Evolutionary conservation across 2,888 invertebrate genomes (phyloP).

Genomic region (Tenthredo amoena): DNA sequence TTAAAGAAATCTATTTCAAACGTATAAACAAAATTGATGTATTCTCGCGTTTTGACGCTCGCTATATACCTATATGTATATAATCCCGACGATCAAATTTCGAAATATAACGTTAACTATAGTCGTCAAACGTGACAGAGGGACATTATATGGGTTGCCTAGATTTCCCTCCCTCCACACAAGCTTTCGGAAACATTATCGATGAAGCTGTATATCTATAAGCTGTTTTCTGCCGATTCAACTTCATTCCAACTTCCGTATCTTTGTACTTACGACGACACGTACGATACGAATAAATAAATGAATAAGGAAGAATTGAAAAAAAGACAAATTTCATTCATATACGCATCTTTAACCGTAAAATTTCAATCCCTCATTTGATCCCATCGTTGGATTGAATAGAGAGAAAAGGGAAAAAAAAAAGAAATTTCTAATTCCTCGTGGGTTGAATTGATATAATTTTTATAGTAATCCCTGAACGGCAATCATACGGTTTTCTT

Average conservation of each 20-base stretch:
- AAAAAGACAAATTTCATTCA: neutral
- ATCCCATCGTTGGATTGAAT: neutral
- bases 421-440: neutral
- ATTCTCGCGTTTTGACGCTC: neutral
- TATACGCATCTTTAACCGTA: neutral
- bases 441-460: neutral
- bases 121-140: neutral
- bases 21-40: slow-evolving; percentile 27
- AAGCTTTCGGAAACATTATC: neutral
- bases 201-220: neutral
- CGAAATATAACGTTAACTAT: slow-evolving; percentile 2
- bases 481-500: slow-evolving; percentile 35
- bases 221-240: neutral
- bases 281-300: neutral
- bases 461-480: neutral
- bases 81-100: neutral
- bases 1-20: slow-evolving; percentile 22
- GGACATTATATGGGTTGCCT: neutral
- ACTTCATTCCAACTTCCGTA: neutral
- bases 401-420: neutral
- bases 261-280: neutral
- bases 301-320: neutral
- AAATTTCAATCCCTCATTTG: neutral
- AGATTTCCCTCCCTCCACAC: neutral
- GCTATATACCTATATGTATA: neutral